These are phyloP conservation scores for Falco columbarius DNA, from an alignment of 2,797 vertebrate species.

Conservation along the genomic window DNA sequence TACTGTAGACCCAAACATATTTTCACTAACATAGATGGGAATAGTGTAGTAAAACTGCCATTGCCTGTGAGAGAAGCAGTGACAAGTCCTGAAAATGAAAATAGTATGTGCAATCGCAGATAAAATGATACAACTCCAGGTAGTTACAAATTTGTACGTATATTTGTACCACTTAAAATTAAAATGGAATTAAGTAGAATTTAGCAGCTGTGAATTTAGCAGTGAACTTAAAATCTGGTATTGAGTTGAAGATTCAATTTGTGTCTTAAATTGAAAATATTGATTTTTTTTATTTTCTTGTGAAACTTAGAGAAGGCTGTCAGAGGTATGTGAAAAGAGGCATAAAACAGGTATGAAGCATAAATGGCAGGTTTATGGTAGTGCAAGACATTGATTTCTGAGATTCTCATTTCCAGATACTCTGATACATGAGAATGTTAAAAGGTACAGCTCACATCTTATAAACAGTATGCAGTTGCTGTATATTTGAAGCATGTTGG, in stretches of 20 bases:
- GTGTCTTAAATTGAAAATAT: not conserved
- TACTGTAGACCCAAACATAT: not conserved
- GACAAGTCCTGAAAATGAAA: not conserved
- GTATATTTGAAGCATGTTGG: not conserved
- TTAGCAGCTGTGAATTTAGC: not conserved
- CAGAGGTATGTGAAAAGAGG: not conserved
- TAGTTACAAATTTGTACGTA: not conserved
- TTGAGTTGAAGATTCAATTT: not conserved
- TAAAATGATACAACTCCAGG: not conserved
- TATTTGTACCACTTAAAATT: not conserved
- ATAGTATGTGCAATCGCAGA: too few relatives aligned
- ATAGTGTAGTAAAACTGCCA: not conserved
- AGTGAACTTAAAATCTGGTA: not conserved
- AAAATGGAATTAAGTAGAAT: not conserved
- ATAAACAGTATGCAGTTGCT: not conserved
- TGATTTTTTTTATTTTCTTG: not conserved
- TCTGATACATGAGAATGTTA: not conserved
- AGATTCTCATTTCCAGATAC: not conserved
- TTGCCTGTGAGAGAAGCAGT: not conserved
- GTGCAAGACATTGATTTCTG: not conserved
- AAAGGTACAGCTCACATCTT: not conserved
- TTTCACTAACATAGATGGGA: not conserved
- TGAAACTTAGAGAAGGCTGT: not conserved
- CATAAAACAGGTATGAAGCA: not conserved
- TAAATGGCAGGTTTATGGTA: not conserved